Evolutionary conservation across 2,888 invertebrate genomes (phyloP).

Genomic region (Trachelus tabidus): DNA sequence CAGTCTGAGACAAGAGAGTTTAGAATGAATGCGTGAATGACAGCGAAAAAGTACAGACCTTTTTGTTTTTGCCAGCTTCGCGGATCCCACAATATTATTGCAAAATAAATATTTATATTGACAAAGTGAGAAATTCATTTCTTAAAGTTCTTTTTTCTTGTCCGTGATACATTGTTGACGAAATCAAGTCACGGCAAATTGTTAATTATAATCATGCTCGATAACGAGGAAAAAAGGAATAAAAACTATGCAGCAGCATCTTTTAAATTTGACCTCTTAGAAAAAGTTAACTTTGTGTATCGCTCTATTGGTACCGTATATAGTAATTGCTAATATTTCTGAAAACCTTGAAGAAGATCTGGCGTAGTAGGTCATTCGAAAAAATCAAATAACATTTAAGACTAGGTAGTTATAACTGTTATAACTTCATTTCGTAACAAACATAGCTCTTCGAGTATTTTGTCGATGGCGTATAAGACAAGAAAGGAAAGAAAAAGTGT

Average conservation of each 20-base stretch:
- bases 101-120: background rate
- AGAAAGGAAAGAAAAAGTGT: background rate
- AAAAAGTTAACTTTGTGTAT: no score
- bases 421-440: no score
- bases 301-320: no score
- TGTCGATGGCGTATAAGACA: background rate
- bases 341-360: no score
- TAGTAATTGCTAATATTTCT: no score
- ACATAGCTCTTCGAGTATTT: no score
- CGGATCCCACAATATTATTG: slow-evolving; percentile 23
- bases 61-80: slow-evolving; percentile 52
- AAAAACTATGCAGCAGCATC: background rate
- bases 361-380: no score
- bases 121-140: background rate
- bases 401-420: no score
- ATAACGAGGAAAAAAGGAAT: background rate
- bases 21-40: slow-evolving; percentile 53
- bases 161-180: background rate
- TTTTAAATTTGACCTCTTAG: no score
- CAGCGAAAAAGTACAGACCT: slow-evolving; percentile 61
- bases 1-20: slow-evolving; percentile 18
- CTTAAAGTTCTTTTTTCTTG: background rate
- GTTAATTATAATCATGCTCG: background rate
- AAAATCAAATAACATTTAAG: no score
- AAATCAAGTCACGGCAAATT: background rate